Conservation (phyloP, 2,113 vertebrate genomes). For the Xiphorhynchus elegans region DNA sequence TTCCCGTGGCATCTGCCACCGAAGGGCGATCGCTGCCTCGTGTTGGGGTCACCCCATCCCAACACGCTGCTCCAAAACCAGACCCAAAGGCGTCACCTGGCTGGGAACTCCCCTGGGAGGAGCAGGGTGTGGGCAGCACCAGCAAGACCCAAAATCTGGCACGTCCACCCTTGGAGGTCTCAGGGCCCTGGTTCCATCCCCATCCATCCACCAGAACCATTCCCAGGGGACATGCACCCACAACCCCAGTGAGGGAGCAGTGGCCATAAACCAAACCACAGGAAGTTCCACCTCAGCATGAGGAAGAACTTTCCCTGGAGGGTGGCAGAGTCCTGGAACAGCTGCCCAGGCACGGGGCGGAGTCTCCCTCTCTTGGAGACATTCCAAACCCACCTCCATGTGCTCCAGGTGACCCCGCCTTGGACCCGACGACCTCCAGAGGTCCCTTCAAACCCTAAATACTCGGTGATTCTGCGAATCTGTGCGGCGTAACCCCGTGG, state of each 20-base stretch:
- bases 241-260: not conserved
- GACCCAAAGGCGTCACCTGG: accelerated
- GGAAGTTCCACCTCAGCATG: accelerated
- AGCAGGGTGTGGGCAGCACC: not conserved
- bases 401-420: not conserved
- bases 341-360: not conserved
- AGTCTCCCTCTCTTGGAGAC: not conserved
- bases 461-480: not conserved
- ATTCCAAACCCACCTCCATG: accelerated
- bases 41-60: accelerated
- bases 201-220: accelerated
- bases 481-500: not conserved
- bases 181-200: accelerated
- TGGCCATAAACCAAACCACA: accelerated
- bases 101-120: not conserved
- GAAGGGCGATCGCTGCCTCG: accelerated
- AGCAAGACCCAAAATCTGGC: accelerated
- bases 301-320: not conserved
- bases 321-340: not conserved
- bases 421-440: not conserved
- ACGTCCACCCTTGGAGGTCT: not conserved
- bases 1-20: accelerated
- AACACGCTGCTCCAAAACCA: not conserved
- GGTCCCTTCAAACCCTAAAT: not conserved
- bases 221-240: not conserved